These are phyloP conservation scores for Latrodectus geometricus DNA, from an alignment of 1,140 invertebrate genomes.

Conservation along the genomic window DNA sequence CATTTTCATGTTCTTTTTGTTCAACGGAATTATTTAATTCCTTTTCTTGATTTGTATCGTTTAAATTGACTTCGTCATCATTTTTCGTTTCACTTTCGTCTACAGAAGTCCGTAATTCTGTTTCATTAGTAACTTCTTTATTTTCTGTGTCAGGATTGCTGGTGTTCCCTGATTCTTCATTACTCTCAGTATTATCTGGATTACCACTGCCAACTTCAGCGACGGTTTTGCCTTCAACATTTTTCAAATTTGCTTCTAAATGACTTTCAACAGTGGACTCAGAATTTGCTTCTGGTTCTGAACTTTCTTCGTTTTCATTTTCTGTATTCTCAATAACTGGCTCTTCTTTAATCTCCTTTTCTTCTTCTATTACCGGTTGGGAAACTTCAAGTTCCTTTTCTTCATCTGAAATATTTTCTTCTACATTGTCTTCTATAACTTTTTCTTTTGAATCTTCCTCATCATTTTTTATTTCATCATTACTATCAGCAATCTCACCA, in stretches of 20 bases:
- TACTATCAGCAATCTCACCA: not conserved
- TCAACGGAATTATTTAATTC: not conserved
- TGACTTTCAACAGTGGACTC: too few relatives aligned
- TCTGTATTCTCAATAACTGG: not conserved
- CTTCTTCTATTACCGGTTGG: too few relatives aligned
- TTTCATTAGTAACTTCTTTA: constrained; percentile 9
- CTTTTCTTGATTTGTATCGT: constrained; percentile 1
- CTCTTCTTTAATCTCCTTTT: too few relatives aligned
- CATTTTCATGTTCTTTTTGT: not conserved
- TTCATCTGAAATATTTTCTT: not conserved
- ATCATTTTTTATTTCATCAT: not conserved
- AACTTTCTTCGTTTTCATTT: not conserved
- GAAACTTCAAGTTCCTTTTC: not conserved
- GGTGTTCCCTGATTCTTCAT: not conserved
- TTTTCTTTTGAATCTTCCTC: constrained; percentile 2
- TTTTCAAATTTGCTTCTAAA: not conserved
- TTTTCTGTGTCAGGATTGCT: not conserved
- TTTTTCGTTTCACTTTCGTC: not conserved
- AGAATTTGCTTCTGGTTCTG: not conserved
- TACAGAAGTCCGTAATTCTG: not conserved
- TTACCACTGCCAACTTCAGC: constrained; percentile 41
- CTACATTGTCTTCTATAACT: not conserved
- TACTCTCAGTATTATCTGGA: constrained; percentile 1
- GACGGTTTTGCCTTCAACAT: constrained; percentile 34
- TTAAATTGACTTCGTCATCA: not conserved